phyloP scores from a whole-genome alignment of 2,113 vertebrate species.

The Triplophysa dalaica region DNA sequence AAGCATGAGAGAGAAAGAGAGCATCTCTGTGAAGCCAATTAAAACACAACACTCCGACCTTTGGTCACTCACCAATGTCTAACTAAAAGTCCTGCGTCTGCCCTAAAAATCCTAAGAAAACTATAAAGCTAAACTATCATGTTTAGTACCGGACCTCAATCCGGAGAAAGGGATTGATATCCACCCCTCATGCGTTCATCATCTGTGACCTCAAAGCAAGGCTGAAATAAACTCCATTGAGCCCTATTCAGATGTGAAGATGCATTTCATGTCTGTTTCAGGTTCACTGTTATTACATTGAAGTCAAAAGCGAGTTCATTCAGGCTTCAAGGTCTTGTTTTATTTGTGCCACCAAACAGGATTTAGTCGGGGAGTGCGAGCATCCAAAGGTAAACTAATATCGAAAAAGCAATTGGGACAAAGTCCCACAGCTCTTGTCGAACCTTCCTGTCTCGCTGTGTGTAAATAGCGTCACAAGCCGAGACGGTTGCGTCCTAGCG shows the following conservation, averaged over 20 bases:
- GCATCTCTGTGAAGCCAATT: no score
- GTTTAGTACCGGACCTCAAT: background rate
- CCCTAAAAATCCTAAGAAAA: background rate
- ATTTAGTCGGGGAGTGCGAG: background rate
- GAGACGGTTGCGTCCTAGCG: slow-evolving; percentile 19
- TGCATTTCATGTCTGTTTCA: slow-evolving; percentile 15
- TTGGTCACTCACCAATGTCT: background rate
- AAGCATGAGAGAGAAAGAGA: no score
- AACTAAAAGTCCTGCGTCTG: background rate
- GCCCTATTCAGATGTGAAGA: background rate
- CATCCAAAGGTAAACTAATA: background rate
- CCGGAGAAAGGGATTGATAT: slow-evolving; percentile 1
- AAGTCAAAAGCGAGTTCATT: background rate
- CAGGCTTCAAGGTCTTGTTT: slow-evolving; percentile 8
- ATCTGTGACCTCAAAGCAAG: slow-evolving; percentile 25
- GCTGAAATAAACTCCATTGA: slow-evolving; percentile 31
- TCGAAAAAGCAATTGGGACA: background rate
- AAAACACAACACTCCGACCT: background rate
- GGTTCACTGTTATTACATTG: slow-evolving; percentile 8
- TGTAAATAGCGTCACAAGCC: background rate
- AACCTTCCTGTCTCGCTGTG: background rate
- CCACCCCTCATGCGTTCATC: slow-evolving; percentile 23
- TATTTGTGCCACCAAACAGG: slow-evolving; percentile 2
- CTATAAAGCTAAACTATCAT: background rate
- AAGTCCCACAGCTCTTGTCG: background rate